A percentile compares a stretch with the other conserved stretches of the same genome.
phyloP scores from a whole-genome alignment of 2,113 vertebrate species.

The Meriones unguiculatus region DNA sequence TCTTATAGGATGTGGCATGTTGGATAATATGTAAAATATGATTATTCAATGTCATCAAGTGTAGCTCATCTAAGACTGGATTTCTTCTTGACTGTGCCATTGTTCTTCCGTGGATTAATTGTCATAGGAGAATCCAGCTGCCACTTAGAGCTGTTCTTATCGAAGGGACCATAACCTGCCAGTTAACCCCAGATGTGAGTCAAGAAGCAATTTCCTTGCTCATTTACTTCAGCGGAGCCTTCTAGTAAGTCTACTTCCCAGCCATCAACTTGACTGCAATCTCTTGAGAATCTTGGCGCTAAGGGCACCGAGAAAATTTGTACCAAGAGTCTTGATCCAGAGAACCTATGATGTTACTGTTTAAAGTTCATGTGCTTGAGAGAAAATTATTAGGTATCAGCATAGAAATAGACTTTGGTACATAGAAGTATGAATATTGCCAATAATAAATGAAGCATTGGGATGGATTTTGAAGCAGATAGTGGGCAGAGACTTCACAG shows the following conservation, averaged over 20 bases:
- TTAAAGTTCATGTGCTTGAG: background rate
- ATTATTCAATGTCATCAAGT: background rate
- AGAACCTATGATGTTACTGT: background rate
- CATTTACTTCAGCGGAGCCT: background rate
- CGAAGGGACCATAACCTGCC: background rate
- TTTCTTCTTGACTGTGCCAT: slow-evolving; percentile 3
- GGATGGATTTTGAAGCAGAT: background rate
- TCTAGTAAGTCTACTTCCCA: background rate
- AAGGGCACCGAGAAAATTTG: background rate
- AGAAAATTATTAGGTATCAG: background rate
- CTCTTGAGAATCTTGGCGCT: background rate
- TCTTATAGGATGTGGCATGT: background rate
- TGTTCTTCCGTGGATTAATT: background rate
- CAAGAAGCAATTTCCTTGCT: background rate
- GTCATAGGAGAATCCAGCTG: background rate
- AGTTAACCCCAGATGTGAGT: background rate
- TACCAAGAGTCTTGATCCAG: background rate
- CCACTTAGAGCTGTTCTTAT: background rate
- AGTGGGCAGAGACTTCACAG: background rate
- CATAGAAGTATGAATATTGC: background rate
- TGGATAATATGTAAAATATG: background rate
- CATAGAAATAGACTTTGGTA: background rate
- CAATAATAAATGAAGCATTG: background rate
- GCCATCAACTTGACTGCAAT: background rate
- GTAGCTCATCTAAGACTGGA: background rate